A percentile compares a stretch with the other conserved stretches of the same genome.
Evolutionary conservation across 2,888 invertebrate species (phyloP).

Genomic region (Xiphydria camelus): DNA sequence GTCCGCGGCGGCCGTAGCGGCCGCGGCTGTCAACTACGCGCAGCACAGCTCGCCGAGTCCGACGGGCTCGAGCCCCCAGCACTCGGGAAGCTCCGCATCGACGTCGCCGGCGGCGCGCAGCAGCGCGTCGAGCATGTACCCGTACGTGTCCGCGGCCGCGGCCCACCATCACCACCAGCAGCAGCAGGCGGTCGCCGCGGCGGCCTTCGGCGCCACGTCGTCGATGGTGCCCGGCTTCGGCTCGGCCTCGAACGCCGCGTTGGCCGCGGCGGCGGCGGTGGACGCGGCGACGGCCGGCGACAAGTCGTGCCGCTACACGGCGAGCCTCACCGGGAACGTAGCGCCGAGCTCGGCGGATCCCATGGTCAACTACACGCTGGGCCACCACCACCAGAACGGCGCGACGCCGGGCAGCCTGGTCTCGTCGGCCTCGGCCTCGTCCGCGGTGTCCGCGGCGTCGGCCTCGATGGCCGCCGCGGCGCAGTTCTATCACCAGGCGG

Average conservation of each 20-base stretch:
- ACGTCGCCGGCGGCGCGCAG: conserved; percentile 64
- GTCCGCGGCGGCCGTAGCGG: conserved; percentile 62
- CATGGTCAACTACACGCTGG: conserved; percentile 81
- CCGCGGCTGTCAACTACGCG: conserved; percentile 84
- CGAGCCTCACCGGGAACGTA: conserved; percentile 65
- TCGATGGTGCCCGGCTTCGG: conserved; percentile 68
- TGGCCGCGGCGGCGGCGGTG: conserved; percentile 69
- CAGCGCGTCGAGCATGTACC: conserved; percentile 82
- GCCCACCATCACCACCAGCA: conserved; percentile 71
- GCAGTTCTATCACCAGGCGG: conserved; percentile 89
- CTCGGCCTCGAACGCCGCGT: conserved; percentile 61
- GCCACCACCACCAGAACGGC: conserved; percentile 72
- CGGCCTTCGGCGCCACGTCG: conserved; percentile 68
- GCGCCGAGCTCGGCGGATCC: conserved; percentile 67
- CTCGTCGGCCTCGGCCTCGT: conserved; percentile 63
- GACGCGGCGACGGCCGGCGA: conserved; percentile 70
- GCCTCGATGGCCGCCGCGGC: conserved; percentile 74
- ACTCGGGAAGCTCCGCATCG: conserved; percentile 68
- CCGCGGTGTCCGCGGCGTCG: conserved; percentile 69
- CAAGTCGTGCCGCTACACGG: conserved; percentile 81
- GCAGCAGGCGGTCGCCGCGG: conserved; percentile 69
- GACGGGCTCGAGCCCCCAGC: conserved; percentile 73
- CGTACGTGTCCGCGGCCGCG: conserved; percentile 79
- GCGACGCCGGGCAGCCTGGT: conserved; percentile 56
- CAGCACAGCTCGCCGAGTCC: conserved; percentile 62